A percentile compares a stretch with the other conserved stretches of the same genome.
Evolutionary conservation across 2,797 vertebrate species (phyloP).

Genomic region (Gambusia yucatana): DNA sequence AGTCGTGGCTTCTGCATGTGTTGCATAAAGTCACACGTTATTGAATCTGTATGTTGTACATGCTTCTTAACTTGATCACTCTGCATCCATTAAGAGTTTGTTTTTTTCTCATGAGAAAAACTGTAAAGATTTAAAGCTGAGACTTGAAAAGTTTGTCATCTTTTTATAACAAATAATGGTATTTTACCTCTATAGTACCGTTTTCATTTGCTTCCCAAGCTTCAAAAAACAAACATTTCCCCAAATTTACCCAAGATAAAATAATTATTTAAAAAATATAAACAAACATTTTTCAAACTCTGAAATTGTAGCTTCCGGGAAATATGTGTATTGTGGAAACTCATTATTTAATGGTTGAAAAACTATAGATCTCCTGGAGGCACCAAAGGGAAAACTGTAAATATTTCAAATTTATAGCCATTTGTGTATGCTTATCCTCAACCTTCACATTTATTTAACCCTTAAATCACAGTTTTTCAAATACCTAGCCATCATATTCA

Average conservation of each 20-base stretch:
- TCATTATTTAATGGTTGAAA: background rate
- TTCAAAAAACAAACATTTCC: too few species aligned
- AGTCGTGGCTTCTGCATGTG: background rate
- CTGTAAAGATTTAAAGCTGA: background rate
- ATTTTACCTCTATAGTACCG: background rate
- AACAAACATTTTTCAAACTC: background rate
- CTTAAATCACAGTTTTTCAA: background rate
- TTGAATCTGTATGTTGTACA: background rate
- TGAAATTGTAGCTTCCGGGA: background rate
- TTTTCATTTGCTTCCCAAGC: background rate
- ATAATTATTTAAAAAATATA: background rate
- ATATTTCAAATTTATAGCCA: background rate
- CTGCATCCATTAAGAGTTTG: background rate
- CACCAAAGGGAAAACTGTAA: background rate
- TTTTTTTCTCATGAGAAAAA: background rate
- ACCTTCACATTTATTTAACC: fast-evolving
- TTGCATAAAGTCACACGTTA: background rate
- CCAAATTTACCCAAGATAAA: too few species aligned
- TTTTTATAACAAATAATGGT: background rate
- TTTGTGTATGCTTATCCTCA: background rate
- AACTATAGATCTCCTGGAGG: background rate
- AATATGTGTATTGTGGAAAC: background rate
- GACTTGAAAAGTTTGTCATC: background rate
- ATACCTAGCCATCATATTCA: background rate
- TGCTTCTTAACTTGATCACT: background rate